Conservation (phyloP, 2,888 invertebrate species). For the Chloromyia formosa region DNA sequence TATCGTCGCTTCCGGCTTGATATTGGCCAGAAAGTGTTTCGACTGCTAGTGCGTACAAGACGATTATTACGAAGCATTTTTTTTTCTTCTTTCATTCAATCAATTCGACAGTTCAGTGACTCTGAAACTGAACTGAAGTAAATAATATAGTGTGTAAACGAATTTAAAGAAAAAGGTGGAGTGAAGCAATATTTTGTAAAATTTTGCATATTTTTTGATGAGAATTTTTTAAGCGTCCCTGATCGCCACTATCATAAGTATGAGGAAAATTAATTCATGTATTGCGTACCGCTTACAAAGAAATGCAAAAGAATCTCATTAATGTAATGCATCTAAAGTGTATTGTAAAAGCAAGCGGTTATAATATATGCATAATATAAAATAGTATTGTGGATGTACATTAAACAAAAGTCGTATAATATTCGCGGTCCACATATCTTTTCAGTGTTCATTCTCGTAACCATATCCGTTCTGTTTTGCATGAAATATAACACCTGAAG, state of each 20-base stretch:
- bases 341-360: not conserved
- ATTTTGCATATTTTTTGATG: no score
- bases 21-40: not conserved
- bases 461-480: not conserved
- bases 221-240: no score
- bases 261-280: not conserved
- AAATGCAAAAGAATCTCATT: not conserved
- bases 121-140: no score
- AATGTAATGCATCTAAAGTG: not conserved
- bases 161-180: no score
- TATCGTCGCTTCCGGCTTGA: constrained; percentile 3
- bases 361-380: no score
- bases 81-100: no score
- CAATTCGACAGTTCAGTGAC: no score
- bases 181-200: no score
- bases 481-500: constrained; percentile 17
- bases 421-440: not conserved
- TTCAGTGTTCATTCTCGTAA: not conserved
- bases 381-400: not conserved
- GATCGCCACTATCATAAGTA: no score
- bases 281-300: not conserved
- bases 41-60: not conserved
- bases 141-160: no score
- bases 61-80: no score
- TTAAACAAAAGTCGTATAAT: not conserved